Evolutionary conservation across 2,113 vertebrate species (phyloP).

Genomic region (human): DNA sequence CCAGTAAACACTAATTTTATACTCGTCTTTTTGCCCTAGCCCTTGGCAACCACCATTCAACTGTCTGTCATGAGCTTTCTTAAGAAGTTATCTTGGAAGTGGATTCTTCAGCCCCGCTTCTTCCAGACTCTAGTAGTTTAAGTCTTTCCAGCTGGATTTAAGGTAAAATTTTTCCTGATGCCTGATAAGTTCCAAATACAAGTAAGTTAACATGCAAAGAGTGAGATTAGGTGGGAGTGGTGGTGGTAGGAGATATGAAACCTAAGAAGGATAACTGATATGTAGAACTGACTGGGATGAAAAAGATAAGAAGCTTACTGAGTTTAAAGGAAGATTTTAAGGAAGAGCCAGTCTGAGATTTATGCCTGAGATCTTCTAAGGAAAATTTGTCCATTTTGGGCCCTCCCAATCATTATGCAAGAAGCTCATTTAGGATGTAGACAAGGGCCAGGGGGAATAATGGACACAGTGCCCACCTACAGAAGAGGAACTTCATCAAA

Average conservation of each 20-base stretch:
- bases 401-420: neutral
- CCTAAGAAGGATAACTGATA: neutral
- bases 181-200: neutral
- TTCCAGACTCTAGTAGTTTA: neutral
- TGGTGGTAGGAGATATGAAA: neutral
- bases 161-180: neutral
- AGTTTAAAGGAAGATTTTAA: neutral
- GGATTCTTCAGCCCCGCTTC: neutral
- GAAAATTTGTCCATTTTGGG: neutral
- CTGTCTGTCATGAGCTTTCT: neutral
- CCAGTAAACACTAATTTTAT: neutral
- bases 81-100: neutral
- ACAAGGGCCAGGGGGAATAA: no score
- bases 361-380: neutral
- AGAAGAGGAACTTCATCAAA: neutral
- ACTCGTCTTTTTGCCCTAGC: neutral
- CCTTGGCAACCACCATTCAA: neutral
- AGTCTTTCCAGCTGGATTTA: neutral
- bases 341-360: neutral
- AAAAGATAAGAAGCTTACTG: neutral
- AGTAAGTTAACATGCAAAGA: neutral
- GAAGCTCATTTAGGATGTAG: no score
- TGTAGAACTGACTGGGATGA: neutral
- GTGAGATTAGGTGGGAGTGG: neutral
- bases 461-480: neutral